Evolutionary conservation across 2,113 vertebrate species (phyloP).

Genomic region (Pseudorhombus dupliciocellatus): DNA sequence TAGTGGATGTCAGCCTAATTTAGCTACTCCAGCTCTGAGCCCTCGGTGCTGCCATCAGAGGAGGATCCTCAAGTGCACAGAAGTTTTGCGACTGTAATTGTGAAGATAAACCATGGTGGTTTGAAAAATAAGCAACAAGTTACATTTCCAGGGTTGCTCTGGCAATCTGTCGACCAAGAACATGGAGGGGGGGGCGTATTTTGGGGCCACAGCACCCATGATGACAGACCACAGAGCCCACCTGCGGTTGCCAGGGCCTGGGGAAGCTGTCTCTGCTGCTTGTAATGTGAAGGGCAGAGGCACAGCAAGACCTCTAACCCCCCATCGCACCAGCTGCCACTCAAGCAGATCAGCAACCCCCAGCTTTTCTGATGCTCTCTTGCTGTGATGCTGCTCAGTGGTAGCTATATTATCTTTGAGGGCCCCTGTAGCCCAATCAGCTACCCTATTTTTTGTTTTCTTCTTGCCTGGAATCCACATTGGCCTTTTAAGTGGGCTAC

Average conservation of each 20-base stretch:
- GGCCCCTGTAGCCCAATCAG: conserved; percentile 17
- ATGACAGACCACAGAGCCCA: conserved; percentile 59
- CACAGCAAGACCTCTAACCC: conserved; percentile 61
- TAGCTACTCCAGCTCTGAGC: too few species aligned
- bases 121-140: too few species aligned
- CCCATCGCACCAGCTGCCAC: conserved; percentile 63
- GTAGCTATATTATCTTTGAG: conserved; percentile 30
- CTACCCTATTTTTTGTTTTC: conserved; percentile 27
- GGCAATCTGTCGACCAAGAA: too few species aligned
- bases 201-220: conserved; percentile 34
- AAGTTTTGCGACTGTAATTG: too few species aligned
- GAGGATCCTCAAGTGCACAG: too few species aligned
- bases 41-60: too few species aligned
- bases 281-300: conserved; percentile 67
- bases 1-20: too few species aligned
- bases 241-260: conserved; percentile 45
- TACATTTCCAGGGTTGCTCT: too few species aligned
- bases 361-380: neutral
- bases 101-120: too few species aligned
- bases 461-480: conserved; percentile 29
- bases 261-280: conserved; percentile 39
- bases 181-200: conserved; percentile 10
- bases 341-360: conserved; percentile 33
- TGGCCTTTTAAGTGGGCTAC: conserved; percentile 22
- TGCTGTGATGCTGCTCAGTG: conserved; percentile 17